Base-by-base conservation (phyloP, 1,140 invertebrate genomes). In the Trichoplusia ni region DNA sequence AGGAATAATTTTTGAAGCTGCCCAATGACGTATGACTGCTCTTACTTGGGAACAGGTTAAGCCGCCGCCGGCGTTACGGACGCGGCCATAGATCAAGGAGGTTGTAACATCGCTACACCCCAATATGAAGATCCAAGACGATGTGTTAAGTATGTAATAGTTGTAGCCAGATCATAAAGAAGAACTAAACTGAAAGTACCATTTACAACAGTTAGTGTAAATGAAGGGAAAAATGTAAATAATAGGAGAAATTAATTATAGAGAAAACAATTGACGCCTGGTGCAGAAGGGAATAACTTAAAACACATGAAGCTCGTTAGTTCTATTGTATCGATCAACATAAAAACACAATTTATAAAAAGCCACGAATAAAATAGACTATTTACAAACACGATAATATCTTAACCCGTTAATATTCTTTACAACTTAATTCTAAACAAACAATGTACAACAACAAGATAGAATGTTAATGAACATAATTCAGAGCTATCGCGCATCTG, bases 1-100 rank as follows among this genome's bases (percentile, higher is more conserved):
- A 69, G 78, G 84, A 85, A 89, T 89, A 81, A 86, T 87, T 88
- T 82, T 85, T 74, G 70, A 84, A 77, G 78, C 79, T 49, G 77
- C 18, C 73, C 81, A 82, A 83, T 86, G 83, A 86, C 83, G 84
- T 86, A 89, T 81, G 82, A 80, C 82, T 81, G 70, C 71, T 75
- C 73, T 77, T 70, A 70, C 71, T 73, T 69, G 54, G 65, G 72
- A 89, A 85, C 86, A 79, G 82, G 86, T 89, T 81, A 56, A 35
- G 31, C 40, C 37, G 82, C 82, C 82, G 79, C 79, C 69, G 83
- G 86, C 86, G 77, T 81, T 82, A 82, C 77, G 65, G 46, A 47
- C 42, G 2, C 7, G 40, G 8, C 6, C 56, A 60, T 47, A 60
- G 56, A 60, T 9, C 11, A 60, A 47, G 35, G n/a, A n/a, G n/a